These are phyloP conservation scores for Gambusia affinis DNA, from an alignment of 2,113 vertebrate genomes.

Conservation along the genomic window DNA sequence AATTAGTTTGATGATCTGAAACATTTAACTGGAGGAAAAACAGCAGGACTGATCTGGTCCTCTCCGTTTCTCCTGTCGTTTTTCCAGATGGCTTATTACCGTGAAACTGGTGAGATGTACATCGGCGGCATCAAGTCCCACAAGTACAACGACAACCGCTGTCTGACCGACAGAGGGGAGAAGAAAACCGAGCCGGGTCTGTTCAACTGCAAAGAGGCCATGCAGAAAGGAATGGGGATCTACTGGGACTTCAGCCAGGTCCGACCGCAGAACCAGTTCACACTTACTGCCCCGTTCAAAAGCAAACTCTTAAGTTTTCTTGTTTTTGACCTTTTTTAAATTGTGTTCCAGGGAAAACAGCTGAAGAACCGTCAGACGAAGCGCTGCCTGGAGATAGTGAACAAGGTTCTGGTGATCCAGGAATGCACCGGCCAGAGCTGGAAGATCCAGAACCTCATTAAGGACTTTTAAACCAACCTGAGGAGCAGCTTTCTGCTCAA, in stretches of 20 bases:
- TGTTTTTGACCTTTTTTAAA: not conserved
- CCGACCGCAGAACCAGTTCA: not conserved
- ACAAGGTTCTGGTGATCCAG: slow-evolving; percentile 40
- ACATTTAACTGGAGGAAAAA: too few species aligned
- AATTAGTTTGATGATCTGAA: too few species aligned
- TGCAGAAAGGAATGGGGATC: slow-evolving; percentile 61
- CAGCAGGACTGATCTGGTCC: not conserved
- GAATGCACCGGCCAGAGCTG: slow-evolving; percentile 74
- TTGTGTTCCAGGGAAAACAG: slow-evolving; percentile 67
- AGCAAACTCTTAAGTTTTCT: not conserved
- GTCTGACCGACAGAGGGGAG: slow-evolving; percentile 61
- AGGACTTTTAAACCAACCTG: slow-evolving; percentile 25
- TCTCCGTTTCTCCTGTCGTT: not conserved
- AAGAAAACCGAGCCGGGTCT: slow-evolving; percentile 48
- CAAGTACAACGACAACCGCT: slow-evolving; percentile 60
- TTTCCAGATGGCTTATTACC: slow-evolving; percentile 50
- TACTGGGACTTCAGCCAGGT: slow-evolving; percentile 80
- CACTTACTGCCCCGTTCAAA: too few species aligned
- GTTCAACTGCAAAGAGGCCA: slow-evolving; percentile 62
- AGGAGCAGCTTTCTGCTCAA: slow-evolving; percentile 10
- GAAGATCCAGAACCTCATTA: slow-evolving; percentile 60
- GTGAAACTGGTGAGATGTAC: slow-evolving; percentile 61
- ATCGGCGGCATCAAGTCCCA: slow-evolving; percentile 61
- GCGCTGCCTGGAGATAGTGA: slow-evolving; percentile 73
- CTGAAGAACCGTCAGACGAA: slow-evolving; percentile 71